phyloP scores from a whole-genome alignment of 2,797 vertebrate genomes.

The Heterohyrax brucei region DNA sequence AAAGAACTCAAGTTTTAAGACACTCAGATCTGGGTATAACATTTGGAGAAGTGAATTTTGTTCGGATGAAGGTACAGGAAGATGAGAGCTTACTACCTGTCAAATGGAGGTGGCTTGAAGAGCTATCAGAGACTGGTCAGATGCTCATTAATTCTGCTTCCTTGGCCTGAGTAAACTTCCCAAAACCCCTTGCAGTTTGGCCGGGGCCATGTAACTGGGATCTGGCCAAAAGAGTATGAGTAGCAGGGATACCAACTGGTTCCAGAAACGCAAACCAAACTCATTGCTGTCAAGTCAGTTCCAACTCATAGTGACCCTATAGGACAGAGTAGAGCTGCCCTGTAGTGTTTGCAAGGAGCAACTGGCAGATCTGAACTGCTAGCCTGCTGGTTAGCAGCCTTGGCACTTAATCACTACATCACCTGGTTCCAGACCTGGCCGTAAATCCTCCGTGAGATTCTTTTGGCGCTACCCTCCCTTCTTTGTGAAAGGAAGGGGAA shows the following conservation, averaged over 20 bases:
- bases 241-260: neutral
- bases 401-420: too few relatives aligned
- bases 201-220: neutral
- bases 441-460: neutral
- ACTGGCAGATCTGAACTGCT: too few relatives aligned
- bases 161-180: conserved; percentile 3
- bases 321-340: too few relatives aligned
- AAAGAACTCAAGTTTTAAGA: too few relatives aligned
- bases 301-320: too few relatives aligned
- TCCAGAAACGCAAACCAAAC: neutral
- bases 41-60: conserved; percentile 7
- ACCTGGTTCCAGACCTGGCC: neutral
- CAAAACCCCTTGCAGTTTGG: neutral
- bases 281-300: too few relatives aligned
- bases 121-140: neutral
- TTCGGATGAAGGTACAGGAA: neutral
- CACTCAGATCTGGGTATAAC: neutral
- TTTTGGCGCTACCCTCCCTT: neutral
- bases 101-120: neutral
- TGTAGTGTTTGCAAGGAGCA: too few relatives aligned
- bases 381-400: too few relatives aligned
- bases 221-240: conserved; percentile 52
- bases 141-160: neutral
- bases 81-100: neutral
- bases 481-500: neutral